Base-by-base conservation (phyloP, 2,888 invertebrate genomes). In the Drosophila mimetica region DNA sequence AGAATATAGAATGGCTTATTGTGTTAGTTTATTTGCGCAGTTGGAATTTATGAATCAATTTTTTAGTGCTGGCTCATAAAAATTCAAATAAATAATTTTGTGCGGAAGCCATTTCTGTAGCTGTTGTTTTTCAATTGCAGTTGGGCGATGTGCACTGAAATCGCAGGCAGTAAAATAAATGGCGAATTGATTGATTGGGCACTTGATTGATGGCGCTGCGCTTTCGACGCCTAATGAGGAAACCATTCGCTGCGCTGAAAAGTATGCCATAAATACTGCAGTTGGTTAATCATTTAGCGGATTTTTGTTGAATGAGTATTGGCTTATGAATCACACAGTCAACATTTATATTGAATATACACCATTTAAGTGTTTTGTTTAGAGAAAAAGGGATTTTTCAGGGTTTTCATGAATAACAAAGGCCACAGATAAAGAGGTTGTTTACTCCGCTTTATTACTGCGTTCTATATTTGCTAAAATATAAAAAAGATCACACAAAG, bases 151-250 rank as follows among this genome's bases (percentile, higher is more conserved):
- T 42, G 67, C 61, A 74, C 44, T 77, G 51, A 48, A 77, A 67
- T 77, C 63, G 60, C 57, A 63, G 59, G 44, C 60, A 59, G 47
- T 58, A 32, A 74, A 74, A 76, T 60, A 61, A 74, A 55, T 51
- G 57, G 36, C n/a, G 47, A 73, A 60, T 69, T 76, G 76, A 77
- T 77, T 72, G 76, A 78, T 78, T 61, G 69, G 51, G 44, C 50
- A n/a, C 60, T 51, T 78, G 75, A 76, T 77, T 77, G 76, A 76
- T 76, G 66, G 66, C 57, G 20, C 18, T 22, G 48, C 28, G 54
- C 41, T 69, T 59, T 61, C 60, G 22, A 20, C 30, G 60, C 37
- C 37, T 71, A 71, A 70, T 70, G 71, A 70, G 71, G 41, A 58
- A 46, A 37, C 25, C 36, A 71, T 55, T 55, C 47, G 25, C 8